Base-by-base conservation (phyloP, 2,113 vertebrate genomes). In the Crypturellus undulatus region DNA sequence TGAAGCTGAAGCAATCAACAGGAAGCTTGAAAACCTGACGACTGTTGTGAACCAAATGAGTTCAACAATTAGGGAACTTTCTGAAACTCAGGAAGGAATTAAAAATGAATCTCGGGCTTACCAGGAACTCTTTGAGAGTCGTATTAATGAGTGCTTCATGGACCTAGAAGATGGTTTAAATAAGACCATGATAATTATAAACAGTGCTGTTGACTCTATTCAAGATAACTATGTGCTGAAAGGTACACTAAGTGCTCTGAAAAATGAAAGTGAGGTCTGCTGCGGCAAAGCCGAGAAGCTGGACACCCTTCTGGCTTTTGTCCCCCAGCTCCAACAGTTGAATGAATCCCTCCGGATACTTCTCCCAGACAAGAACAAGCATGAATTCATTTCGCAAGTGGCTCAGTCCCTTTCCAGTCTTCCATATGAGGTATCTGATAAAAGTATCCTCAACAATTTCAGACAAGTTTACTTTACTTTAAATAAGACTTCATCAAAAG, bases 81-180 rank as follows among this genome's bases (percentile, higher is more conserved):
- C 77, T 25, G 93, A 94, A 96, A 91, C 68, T 40, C 95, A 98
- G 42, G 96, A 97, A 32, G 83, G 40, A 90, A 96, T 98, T 75
- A 96, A 91, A 96, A 98, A 94, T 75, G 96, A 98, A 88, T 97
- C 96, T 70, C 96, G 96, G 72, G 79, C 69, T 81, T 96, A 84
- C 19, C 83, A 88, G 26, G 90, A 96, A 5, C 36, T 89, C 38
- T 97, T 98, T 65, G 96, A 97, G 69, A 97, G 51, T 47, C 96
- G 28, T n/a, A 49, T 98, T 34, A 92, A 70, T 72, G 97, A 98
- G 56, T 97, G 96, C 45, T 96, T 95, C 43, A 65, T 96, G 72
- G 97, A 98, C 96, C 96, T 97, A 91, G 98, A 98, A 89, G 98
- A 98, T 11, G 98, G 97, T 32, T 90, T 98, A 77, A 98, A 98